These are phyloP conservation scores for Camelus dromedarius DNA, from an alignment of 2,113 vertebrate genomes.

Conservation along the genomic window DNA sequence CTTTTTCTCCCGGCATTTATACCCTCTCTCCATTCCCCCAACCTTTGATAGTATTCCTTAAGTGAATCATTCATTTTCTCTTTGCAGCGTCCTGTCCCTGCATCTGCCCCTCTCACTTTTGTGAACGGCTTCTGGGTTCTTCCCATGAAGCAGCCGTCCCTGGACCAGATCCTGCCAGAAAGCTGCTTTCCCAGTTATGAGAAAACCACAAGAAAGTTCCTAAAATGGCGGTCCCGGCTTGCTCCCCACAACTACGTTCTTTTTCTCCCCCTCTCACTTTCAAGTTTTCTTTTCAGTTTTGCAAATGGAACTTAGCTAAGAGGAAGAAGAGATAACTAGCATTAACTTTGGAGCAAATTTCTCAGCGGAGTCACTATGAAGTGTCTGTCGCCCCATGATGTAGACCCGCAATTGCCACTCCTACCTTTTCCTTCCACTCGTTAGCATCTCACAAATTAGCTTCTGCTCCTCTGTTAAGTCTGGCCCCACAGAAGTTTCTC, in stretches of 20 bases:
- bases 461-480: background rate
- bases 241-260: background rate
- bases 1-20: slow-evolving; percentile 54
- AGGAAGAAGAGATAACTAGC: background rate
- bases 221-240: background rate
- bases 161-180: background rate
- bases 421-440: background rate
- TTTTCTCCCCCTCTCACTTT: background rate
- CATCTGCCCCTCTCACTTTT: background rate
- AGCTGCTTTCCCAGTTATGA: background rate
- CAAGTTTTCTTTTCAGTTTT: slow-evolving; percentile 3
- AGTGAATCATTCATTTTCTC: background rate
- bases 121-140: background rate
- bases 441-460: background rate
- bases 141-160: background rate
- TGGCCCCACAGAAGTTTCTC: background rate
- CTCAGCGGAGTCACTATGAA: background rate
- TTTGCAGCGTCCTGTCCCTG: background rate
- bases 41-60: slow-evolving; percentile 34
- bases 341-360: background rate
- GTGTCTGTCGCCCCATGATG: background rate
- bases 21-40: background rate
- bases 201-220: slow-evolving; percentile 19
- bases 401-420: background rate
- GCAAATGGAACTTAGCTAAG: background rate